A percentile compares a stretch with the other conserved stretches of the same genome.
These are phyloP conservation scores for Ditylenchus dipsaci DNA, from an alignment of 1,140 invertebrate genomes.

Conservation along the genomic window DNA sequence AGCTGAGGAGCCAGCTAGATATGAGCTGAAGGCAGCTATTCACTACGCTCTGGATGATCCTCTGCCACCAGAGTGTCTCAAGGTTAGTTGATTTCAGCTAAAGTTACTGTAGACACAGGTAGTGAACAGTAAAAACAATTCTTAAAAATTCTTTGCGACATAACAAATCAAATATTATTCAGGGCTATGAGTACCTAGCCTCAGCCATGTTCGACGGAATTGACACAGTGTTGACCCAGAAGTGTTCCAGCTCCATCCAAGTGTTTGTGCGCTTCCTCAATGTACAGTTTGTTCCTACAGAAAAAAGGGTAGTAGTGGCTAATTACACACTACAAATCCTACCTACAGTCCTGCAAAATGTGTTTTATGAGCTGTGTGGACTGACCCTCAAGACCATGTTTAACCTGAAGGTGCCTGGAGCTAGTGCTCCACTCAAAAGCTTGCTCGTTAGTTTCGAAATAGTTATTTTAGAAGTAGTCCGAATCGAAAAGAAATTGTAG, in stretches of 20 bases:
- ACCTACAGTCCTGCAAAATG: constrained; percentile 77
- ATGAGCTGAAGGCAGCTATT: constrained; percentile 81
- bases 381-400: constrained; percentile 86
- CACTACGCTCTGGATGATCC: constrained; percentile 82
- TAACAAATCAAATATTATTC: constrained; percentile 9
- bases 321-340: constrained; percentile 80
- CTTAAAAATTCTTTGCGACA: background rate
- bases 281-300: constrained; percentile 71
- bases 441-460: constrained; percentile 71
- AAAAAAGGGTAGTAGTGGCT: constrained; percentile 60
- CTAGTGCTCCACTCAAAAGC: constrained; percentile 81
- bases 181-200: constrained; percentile 75
- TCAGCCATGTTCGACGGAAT: constrained; percentile 72
- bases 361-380: constrained; percentile 87
- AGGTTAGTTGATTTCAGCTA: constrained; percentile 55
- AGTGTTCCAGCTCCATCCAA: constrained; percentile 81
- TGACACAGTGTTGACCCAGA: constrained; percentile 76
- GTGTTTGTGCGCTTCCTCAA: constrained; percentile 75
- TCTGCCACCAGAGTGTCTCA: constrained; percentile 74
- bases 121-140: background rate
- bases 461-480: too few species aligned
- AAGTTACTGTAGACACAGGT: background rate
- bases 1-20: constrained; percentile 77
- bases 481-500: too few species aligned
- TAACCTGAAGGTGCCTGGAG: constrained; percentile 83